These are phyloP conservation scores for Okamejei kenojei DNA, from an alignment of 2,797 vertebrate species.

Conservation along the genomic window DNA sequence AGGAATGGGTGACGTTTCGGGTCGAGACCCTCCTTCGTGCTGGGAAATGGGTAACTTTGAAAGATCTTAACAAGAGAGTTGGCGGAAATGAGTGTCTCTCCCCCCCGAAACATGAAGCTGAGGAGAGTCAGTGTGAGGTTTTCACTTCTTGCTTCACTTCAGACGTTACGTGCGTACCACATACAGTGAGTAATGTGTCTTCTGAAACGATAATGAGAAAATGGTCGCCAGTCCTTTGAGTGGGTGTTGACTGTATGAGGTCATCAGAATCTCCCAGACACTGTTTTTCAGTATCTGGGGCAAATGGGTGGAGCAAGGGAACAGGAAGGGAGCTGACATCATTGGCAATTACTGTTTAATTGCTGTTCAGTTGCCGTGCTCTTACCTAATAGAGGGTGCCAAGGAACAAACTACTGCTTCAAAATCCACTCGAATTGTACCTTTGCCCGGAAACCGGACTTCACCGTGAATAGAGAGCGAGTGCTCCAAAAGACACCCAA, in stretches of 20 bases:
- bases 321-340: constrained; percentile 55
- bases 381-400: not conserved
- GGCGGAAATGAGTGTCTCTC: not conserved
- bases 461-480: too few relatives aligned
- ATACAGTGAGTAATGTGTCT: not conserved
- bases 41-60: not conserved
- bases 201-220: constrained; percentile 42
- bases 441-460: too few relatives aligned
- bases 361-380: not conserved
- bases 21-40: not conserved
- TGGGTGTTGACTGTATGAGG: constrained; percentile 53
- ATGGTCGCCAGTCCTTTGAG: constrained; percentile 46
- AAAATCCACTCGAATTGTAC: not conserved
- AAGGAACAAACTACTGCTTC: not conserved
- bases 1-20: too few relatives aligned
- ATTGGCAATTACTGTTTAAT: constrained; percentile 39
- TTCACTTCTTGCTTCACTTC: constrained; percentile 52
- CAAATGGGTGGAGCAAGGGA: constrained; percentile 50
- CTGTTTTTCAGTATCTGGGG: constrained; percentile 55
- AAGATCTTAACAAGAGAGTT: not conserved
- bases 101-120: constrained; percentile 37
- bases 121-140: constrained; percentile 44
- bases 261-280: constrained; percentile 55
- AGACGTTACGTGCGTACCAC: constrained; percentile 15
- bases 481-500: too few relatives aligned